Conservation (phyloP, 1,140 invertebrate species). For the Elysia chlorotica region DNA sequence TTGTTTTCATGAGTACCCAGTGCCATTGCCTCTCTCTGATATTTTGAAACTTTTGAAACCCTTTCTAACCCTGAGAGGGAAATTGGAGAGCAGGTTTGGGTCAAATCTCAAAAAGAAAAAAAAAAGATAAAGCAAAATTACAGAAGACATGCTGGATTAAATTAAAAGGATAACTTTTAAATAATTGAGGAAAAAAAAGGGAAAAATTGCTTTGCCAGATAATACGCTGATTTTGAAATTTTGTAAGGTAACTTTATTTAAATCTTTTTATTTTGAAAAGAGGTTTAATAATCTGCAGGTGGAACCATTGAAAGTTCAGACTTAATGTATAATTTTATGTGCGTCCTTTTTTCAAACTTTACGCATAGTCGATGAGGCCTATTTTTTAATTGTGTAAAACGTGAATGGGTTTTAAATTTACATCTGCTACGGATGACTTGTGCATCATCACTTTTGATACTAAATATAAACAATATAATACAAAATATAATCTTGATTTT, state of each 20-base stretch:
- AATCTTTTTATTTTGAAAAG: no score
- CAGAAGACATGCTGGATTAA: neutral
- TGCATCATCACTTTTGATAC: no score
- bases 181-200: no score
- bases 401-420: neutral
- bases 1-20: neutral
- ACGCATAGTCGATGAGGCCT: neutral
- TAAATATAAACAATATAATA: neutral
- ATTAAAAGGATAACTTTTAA: neutral
- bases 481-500: neutral
- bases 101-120: no score
- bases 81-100: no score
- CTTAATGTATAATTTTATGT: neutral
- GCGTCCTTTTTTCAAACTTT: neutral
- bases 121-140: neutral
- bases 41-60: neutral
- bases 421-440: no score
- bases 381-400: neutral
- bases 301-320: neutral
- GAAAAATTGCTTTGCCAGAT: no score
- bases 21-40: neutral
- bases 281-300: no score
- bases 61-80: no score
- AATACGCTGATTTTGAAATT: no score
- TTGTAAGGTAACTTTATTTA: no score